Base-by-base conservation (phyloP, 2,888 invertebrate species). In the Tipula lateralis region DNA sequence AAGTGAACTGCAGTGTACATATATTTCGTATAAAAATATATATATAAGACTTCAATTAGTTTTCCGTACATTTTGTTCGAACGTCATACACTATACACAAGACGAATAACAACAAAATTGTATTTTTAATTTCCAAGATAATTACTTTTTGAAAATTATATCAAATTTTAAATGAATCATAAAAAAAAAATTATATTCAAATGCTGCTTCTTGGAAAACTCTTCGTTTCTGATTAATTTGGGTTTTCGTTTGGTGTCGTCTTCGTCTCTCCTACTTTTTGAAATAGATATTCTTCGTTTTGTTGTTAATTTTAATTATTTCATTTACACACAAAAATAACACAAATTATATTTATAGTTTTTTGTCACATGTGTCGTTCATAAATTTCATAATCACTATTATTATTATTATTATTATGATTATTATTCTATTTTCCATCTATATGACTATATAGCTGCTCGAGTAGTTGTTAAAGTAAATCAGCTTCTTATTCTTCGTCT, bases 291-390 rank as follows among this genome's bases (percentile, higher is more conserved):
- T 50, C 12, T 66, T 19, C 5, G 44, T 44, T 13, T 44, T 66
- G n/a, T 66, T 66, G 66, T 66, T 66, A 66, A 66, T 66, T 66
- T 66, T 66, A 66, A 66, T 66, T 66, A 66, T 66, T 66, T 66
- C 66, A 66, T 66, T 66, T 66, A 66, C 66, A 66, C 19, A 66
- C 66, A 66, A 66, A 66, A 66, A 66, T 66, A 39, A 66, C 66
- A 66, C 66, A 66, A 66, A 66, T 66, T 66, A 66, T 66, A 66
- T 66, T 66, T 66, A 66, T 66, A 66, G 66, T 66, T 66, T 66
- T 66, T 66, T 66, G 66, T 66, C 66, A 66, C 66, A 66, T 66
- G 66, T 66, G 66, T 66, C 66, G 66, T 66, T 66, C 66, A 66
- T 66, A 66, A 66, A 66, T 66, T 66, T 66, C 66, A 66, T 66